These are phyloP conservation scores for Caenorhabditis tropicalis DNA, from an alignment of 1,140 invertebrate species.

Conservation along the genomic window DNA sequence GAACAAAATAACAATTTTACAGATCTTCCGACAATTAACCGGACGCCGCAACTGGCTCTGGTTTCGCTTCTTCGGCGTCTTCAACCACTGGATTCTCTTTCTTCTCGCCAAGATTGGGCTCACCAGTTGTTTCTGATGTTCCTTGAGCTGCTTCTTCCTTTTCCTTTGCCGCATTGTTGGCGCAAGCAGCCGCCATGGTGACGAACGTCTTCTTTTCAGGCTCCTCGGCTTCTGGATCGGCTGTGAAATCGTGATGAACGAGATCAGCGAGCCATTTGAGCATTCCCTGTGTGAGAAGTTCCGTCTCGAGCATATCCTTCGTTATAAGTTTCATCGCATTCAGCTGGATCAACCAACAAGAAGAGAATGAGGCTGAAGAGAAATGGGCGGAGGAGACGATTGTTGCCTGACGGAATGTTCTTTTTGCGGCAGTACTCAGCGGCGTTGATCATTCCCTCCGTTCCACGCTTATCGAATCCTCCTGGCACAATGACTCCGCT, in stretches of 20 bases:
- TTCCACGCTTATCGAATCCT: constrained; percentile 92
- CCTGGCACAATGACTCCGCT: constrained; percentile 94
- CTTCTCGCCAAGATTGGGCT: no score
- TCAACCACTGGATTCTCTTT: no score
- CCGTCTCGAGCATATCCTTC: constrained; percentile 67
- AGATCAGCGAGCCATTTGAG: constrained; percentile 48
- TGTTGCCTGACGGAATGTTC: constrained; percentile 86
- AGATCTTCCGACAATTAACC: no score
- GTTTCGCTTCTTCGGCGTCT: no score
- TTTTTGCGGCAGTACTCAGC: constrained; percentile 89
- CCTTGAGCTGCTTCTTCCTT: background rate
- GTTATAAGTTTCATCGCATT: constrained; percentile 61
- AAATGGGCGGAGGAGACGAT: no score
- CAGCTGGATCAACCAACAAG: no score
- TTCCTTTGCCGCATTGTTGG: background rate
- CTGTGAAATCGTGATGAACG: constrained; percentile 42
- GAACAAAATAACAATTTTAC: no score
- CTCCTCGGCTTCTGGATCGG: constrained; percentile 48
- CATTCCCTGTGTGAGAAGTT: constrained; percentile 61
- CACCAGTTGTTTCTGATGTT: background rate
- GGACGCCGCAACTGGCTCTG: no score
- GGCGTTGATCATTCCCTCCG: constrained; percentile 93
- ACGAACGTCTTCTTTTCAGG: constrained; percentile 38
- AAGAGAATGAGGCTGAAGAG: no score
- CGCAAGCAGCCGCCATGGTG: constrained; percentile 32